Evolutionary conservation across 1,140 invertebrate species (phyloP), one percentile per base, ranked within the genome.

Genomic region (Ooceraea biroi): DNA sequence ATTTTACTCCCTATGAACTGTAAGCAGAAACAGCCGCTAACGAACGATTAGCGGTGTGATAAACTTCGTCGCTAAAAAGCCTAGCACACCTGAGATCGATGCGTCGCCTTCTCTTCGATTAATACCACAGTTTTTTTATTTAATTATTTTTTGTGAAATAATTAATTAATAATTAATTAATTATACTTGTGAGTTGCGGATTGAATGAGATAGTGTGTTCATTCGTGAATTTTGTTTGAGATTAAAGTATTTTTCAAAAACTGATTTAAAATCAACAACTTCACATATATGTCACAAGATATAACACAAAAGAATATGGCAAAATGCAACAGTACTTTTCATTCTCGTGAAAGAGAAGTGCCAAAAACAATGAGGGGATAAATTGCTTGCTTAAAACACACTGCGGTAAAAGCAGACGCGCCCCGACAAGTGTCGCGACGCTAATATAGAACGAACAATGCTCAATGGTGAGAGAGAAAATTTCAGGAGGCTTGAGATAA

Each of bases 401-500:
- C 52, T 22, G 8, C 41, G 44, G 41, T 58, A 55, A 63, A 76
- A 60, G 0, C 71, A 82, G 71, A 85, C 50, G 68, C 41, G 44
- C 50, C 69, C 2, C 71, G 71, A 85, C 83, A 30, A 85, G 66
- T 36, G 73, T 48, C 66, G 71, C 52, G 77, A 82, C 83, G 77
- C 77, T 88, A 88, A 88, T 88, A 58, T 73, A 83, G 72, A 69
- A 73, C 60, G 86, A 88, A 88, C 77, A 85, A 88, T 85, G 68
- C 52, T 46, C 50, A 65, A 17, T 61, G 25, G 50, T 17, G 11
- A 22, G 41, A 25, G 68, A 48, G 76, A 73, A 83, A 50, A 77
- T 85, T 88, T 84, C 83, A 73, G 73, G 22, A 58, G 55, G 48
- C 78, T 89, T 85, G 61, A 89, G 85, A 89, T 82, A 88, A 88